Percentiles rank a stretch among this genome's conserved stretches.
Evolutionary conservation across 1,140 invertebrate species (phyloP).

Genomic region (Gonatopus flavifemur): DNA sequence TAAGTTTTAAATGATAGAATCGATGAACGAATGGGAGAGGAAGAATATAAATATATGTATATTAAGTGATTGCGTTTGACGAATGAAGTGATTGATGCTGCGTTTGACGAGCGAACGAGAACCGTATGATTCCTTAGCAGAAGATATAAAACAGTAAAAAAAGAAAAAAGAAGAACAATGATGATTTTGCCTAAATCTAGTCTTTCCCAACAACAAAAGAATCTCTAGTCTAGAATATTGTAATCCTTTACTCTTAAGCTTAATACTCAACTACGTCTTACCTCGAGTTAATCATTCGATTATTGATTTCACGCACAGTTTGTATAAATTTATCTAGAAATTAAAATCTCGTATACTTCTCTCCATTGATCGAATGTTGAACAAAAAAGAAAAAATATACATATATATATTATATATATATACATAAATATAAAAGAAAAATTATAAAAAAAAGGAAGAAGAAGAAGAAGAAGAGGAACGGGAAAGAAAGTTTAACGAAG

Average conservation of each 20-base stretch:
- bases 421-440: too few relatives aligned
- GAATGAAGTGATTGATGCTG: not conserved
- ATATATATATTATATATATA: too few relatives aligned
- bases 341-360: slow-evolving; percentile 18
- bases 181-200: slow-evolving; percentile 43
- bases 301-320: slow-evolving; percentile 29
- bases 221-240: slow-evolving; percentile 27
- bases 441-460: too few relatives aligned
- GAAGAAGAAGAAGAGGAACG: too few relatives aligned
- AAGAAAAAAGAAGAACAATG: slow-evolving; percentile 17
- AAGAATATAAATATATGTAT: not conserved
- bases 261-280: slow-evolving; percentile 37
- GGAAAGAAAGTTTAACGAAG: too few relatives aligned
- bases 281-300: slow-evolving; percentile 27
- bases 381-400: too few relatives aligned
- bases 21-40: not conserved
- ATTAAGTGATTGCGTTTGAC: not conserved
- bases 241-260: slow-evolving; percentile 37
- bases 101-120: slow-evolving; percentile 7
- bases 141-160: slow-evolving; percentile 17
- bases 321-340: slow-evolving; percentile 30
- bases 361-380: too few relatives aligned
- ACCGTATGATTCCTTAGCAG: slow-evolving; percentile 17
- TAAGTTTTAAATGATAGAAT: not conserved
- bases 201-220: slow-evolving; percentile 30